Base-by-base conservation (phyloP, 2,888 invertebrate species). In the Agrilus biguttatus region DNA sequence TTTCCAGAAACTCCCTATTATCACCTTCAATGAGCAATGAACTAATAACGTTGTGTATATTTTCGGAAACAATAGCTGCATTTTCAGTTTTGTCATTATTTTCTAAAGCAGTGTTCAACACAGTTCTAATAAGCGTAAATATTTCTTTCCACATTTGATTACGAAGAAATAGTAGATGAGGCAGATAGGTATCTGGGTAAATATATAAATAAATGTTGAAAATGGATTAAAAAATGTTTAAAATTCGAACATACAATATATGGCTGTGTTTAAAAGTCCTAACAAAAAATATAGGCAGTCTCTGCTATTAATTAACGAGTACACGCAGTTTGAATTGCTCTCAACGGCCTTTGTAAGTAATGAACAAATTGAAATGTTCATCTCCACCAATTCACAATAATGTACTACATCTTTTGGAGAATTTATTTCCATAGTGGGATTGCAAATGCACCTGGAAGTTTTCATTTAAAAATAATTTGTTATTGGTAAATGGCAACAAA, bases 351-450 rank as follows among this genome's bases (percentile, higher is more conserved):
- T 66, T 2, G 61, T 65, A 35, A 74, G 53, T 14, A 71, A 54
- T 14, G 57, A 57, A 48, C 70, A 72, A 35, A 74, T 58, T 23
- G 61, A 58, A 1, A 64, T 58, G 48, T 71, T 67, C 72, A 74
- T 72, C 56, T 71, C 69, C 40, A 74, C 47, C 43, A 71, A 57
- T 36, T 70, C 71, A 44, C 64, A 62, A 48, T 70, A 71, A 37
- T 69, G 55, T 2, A 62, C 56, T 6, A 69, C 48, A 49, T 63
- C 62, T 49, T 55, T 64, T 13, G 65, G 63, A 36, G 56, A 61
- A 12, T 54, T 57, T 2, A 64, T 53, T 43, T 56, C 55, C 39
- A 60, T 55, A 2, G 63, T 61, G 28, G 69, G 65, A 35, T 58
- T 56, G 10, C 55, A 60, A 37, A 72, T 55, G 36, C 65, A 67